Evolutionary conservation across 2,113 vertebrate genomes (phyloP), one percentile per base, ranked within the genome.

Genomic region (Tragulus kanchil): DNA sequence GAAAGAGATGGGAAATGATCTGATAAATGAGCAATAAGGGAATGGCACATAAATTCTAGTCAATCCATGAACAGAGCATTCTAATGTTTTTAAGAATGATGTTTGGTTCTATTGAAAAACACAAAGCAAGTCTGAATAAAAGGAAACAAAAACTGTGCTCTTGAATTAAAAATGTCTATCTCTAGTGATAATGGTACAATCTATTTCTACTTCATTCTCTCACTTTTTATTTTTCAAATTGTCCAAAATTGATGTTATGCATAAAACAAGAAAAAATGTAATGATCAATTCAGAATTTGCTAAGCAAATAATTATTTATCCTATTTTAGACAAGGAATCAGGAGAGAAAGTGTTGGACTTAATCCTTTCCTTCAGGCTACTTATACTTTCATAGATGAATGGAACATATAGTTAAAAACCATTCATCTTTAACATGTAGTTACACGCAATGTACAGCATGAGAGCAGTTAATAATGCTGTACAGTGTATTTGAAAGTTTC

Each of bases 221-320:
- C 14, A 31, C 48, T 88, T 92, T 73, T 61, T 95, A 73, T 54
- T 94, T 96, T 86, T 89, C 12, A 82, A 69, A 14, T 78, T 83
- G 88, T 91, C 36, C 10, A 85, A 96, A 97, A 93, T 61, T 69
- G 69, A 62, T 65, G n/a, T n/a, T 77, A 52, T 61, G 64, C 6
- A 16, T 92, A 36, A 89, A 91, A 73, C 61, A 81, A 92, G 81
- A 65, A 90, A 94, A 95, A 78, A 36, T 59, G 8, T 36, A 91
- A 78, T 8, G 3, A 94, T 36, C 64, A 83, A 48, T 59, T 93
- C 75, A 67, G 50, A 94, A 73, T 94, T 94, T 90, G 36, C 77
- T 94, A 89, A 54, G 64, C 14, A 65, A 94, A 90, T 87, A 77
- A 88, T 48, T 50, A 54, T 83, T 13, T 25, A 42, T 58, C 26